A percentile compares a stretch with the other conserved stretches of the same genome.
Conservation (phyloP, 2,113 vertebrate genomes). For the Pundamilia nyererei region DNA sequence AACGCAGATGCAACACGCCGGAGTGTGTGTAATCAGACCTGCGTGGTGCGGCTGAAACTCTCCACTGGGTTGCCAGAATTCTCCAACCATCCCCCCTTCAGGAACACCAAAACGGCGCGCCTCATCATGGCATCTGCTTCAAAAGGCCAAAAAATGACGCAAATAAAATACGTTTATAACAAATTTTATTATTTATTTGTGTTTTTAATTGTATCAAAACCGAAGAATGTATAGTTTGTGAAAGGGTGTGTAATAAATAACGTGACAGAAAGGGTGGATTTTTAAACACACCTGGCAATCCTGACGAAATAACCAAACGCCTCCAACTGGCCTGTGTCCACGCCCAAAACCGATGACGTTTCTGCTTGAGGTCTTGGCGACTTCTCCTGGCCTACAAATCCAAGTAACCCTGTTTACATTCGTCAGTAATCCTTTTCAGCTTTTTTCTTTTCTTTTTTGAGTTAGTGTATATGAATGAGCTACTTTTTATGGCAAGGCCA, state of each 20-base stretch:
- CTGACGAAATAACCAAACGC: neutral
- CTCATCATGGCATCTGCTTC: neutral
- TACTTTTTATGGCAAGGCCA: neutral
- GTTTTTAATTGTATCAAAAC: neutral
- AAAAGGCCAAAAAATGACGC: neutral
- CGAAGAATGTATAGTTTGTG: neutral
- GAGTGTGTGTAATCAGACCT: conserved; percentile 7
- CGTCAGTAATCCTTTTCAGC: neutral
- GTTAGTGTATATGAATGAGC: neutral
- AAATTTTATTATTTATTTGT: neutral
- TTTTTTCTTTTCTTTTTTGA: neutral
- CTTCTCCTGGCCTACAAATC: neutral
- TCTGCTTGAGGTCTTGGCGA: neutral
- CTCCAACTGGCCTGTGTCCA: conserved; percentile 2
- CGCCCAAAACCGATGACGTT: conserved; percentile 53
- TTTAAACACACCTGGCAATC: conserved; percentile 40
- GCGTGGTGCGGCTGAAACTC: conserved; percentile 29
- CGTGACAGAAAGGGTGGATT: neutral
- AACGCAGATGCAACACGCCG: conserved; percentile 32
- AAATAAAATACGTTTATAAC: neutral
- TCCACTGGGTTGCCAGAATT: conserved; percentile 38
- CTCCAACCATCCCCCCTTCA: neutral
- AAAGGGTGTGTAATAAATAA: neutral
- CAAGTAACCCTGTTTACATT: neutral
- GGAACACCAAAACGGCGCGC: neutral